A percentile compares a stretch with the other conserved stretches of the same genome.
Conservation (phyloP, 2,797 vertebrate species). For the Knipowitschia caucasica region DNA sequence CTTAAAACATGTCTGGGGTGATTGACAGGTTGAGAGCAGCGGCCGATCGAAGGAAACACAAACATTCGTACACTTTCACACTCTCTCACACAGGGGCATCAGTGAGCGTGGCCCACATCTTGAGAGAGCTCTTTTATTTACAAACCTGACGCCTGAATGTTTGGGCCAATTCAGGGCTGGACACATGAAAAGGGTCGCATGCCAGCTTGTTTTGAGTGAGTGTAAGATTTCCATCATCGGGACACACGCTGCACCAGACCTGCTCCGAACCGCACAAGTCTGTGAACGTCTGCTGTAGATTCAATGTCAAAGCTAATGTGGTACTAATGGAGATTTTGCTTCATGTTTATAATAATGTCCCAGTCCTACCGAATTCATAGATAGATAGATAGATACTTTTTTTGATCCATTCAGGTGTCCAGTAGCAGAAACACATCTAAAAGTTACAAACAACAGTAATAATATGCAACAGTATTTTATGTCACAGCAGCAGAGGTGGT, state of each 20-base stretch:
- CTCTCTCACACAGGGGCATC: constrained; percentile 20
- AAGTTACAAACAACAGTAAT: too few relatives aligned
- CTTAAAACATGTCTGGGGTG: constrained; percentile 25
- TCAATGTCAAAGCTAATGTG: too few relatives aligned
- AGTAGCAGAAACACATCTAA: too few relatives aligned
- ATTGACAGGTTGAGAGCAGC: constrained; percentile 18
- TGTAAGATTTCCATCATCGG: constrained; percentile 71
- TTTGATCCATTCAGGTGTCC: too few relatives aligned
- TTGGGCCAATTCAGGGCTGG: constrained; percentile 53
- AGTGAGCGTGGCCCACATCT: constrained; percentile 45
- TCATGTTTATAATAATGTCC: too few relatives aligned
- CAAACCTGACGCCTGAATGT: constrained; percentile 54
- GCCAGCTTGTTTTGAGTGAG: constrained; percentile 63
- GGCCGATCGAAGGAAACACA: constrained; percentile 20
- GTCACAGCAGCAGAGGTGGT: too few relatives aligned
- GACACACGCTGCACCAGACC: constrained; percentile 39
- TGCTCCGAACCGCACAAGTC: constrained; percentile 66
- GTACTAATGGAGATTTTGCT: too few relatives aligned
- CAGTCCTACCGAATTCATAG: too few relatives aligned
- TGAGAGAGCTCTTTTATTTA: constrained; percentile 61
- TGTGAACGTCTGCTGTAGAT: too few relatives aligned
- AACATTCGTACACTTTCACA: constrained; percentile 23
- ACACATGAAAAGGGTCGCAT: constrained; percentile 61
- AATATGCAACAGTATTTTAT: too few relatives aligned
- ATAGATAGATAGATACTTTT: too few relatives aligned